Evolutionary conservation across 2,113 vertebrate genomes (phyloP), one percentile per base, ranked within the genome.

Genomic region (Elephas maximus): DNA sequence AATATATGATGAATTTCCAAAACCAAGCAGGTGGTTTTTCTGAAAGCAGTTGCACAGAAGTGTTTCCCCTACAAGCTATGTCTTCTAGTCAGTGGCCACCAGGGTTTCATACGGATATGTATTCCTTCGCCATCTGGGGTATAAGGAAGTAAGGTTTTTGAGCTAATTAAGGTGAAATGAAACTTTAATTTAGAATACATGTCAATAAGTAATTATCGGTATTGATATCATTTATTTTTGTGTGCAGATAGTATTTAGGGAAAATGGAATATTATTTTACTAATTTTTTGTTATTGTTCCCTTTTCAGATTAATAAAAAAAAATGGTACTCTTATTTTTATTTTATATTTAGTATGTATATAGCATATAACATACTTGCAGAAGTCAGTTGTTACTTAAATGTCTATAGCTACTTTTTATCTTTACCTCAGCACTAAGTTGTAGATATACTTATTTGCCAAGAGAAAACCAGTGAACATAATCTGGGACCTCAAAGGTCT

Each of bases 281-380:
- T 92, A 76, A 11, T 20, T 82, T 95, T 92, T 17, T 3, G 8
- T 87, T 45, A 88, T 67, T 41, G 37, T 21, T 77, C 51, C 3
- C 6, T 93, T 96, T 94, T 80, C 18, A 88, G 96, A 93, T 69
- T 57, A 93, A 69, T 37, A 37, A 37, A 37, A 37, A 37, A 37
- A 37, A 37, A 37, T 33, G 51, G 41, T 1, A 45, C n/a, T 21
- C 21, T 48, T 48, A 48, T 48, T 48, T 48, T 69, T 88, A 88
- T 62, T 74, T 80, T 88, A 88, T 41, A 71, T 74, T 95, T 63
- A 88, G 73, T 81, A 78, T 85, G 5, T 37, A 37, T 76, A n/a
- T 48, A 67, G 21, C 44, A 51, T 37, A 82, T 0, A 48, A 5
- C 18, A 82, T 37, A 8, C 9, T 88, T 89, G 2, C 0, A 86